Percentiles rank a stretch among this genome's conserved stretches.
These are phyloP conservation scores for Hylaea fasciaria DNA, from an alignment of 2,888 invertebrate genomes.

Conservation along the genomic window DNA sequence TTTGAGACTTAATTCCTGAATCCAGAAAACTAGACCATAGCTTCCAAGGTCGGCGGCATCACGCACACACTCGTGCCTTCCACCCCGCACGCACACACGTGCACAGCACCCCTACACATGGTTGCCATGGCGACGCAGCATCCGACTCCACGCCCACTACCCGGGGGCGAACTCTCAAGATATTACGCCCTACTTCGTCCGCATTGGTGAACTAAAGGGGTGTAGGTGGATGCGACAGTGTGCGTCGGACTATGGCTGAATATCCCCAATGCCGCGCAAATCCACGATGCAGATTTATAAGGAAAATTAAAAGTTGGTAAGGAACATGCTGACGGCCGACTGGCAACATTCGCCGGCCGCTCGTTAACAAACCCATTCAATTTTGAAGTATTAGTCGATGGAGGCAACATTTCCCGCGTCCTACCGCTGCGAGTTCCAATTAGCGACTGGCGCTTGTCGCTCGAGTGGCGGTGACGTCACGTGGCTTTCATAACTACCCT, in stretches of 20 bases:
- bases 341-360: slow-evolving; percentile 77
- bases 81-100: slow-evolving; percentile 63
- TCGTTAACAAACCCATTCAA: slow-evolving; percentile 83
- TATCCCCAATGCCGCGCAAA: slow-evolving; percentile 65
- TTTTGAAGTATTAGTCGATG: slow-evolving; percentile 83
- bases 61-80: slow-evolving; percentile 57
- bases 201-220: slow-evolving; percentile 83
- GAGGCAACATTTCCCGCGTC: slow-evolving; percentile 81
- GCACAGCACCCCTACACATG: slow-evolving; percentile 75
- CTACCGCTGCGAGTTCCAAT: slow-evolving; percentile 82
- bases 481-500: slow-evolving; percentile 84
- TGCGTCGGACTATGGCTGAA: slow-evolving; percentile 63
- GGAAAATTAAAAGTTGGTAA: slow-evolving; percentile 53
- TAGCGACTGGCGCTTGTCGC: slow-evolving; percentile 81
- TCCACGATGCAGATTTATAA: slow-evolving; percentile 45
- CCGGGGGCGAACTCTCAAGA: slow-evolving; percentile 83
- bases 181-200: slow-evolving; percentile 83
- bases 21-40: slow-evolving; percentile 72
- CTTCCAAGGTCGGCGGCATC: slow-evolving; percentile 74
- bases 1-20: slow-evolving; percentile 36
- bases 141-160: slow-evolving; percentile 86
- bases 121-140: slow-evolving; percentile 87
- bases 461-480: slow-evolving; percentile 82
- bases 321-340: slow-evolving; percentile 62
- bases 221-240: slow-evolving; percentile 70